Percentiles rank a stretch among this genome's conserved stretches.
Evolutionary conservation across 64 coral and sea anemone species (phyloP).

Genomic region (Acropora yongei): DNA sequence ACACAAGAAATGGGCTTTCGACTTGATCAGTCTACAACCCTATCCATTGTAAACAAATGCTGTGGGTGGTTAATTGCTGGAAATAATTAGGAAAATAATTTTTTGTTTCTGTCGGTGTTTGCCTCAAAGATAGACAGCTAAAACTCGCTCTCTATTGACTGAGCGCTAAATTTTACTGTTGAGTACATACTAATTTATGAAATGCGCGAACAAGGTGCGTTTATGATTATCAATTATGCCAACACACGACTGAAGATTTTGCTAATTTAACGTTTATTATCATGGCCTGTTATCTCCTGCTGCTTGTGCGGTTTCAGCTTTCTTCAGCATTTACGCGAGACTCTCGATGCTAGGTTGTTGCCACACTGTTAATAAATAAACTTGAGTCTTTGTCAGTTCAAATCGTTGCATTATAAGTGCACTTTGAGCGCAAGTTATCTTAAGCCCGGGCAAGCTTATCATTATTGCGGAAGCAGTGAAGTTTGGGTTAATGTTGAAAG

Average conservation of each 20-base stretch:
- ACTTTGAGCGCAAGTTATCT: too few relatives aligned
- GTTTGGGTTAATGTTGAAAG: neutral
- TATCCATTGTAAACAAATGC: neutral
- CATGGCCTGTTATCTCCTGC: neutral
- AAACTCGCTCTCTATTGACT: too few relatives aligned
- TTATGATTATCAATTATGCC: neutral
- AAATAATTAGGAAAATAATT: neutral
- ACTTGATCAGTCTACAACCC: neutral
- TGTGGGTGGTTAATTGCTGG: neutral
- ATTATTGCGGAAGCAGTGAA: neutral
- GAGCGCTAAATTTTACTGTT: too few relatives aligned
- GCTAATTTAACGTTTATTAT: constrained; percentile 4
- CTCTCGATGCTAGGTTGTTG: neutral
- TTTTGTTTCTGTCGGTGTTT: neutral
- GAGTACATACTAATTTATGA: too few relatives aligned
- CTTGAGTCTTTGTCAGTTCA: neutral
- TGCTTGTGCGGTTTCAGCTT: constrained; percentile 13
- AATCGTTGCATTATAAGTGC: neutral
- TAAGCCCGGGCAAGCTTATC: neutral
- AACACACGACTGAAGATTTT: neutral
- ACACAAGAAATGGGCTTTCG: too few relatives aligned
- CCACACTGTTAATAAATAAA: neutral
- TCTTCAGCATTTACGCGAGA: neutral
- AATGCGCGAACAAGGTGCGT: neutral
- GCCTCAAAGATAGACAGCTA: neutral